These are phyloP conservation scores for Mythimna impura DNA, from an alignment of 2,888 invertebrate species.

Conservation along the genomic window DNA sequence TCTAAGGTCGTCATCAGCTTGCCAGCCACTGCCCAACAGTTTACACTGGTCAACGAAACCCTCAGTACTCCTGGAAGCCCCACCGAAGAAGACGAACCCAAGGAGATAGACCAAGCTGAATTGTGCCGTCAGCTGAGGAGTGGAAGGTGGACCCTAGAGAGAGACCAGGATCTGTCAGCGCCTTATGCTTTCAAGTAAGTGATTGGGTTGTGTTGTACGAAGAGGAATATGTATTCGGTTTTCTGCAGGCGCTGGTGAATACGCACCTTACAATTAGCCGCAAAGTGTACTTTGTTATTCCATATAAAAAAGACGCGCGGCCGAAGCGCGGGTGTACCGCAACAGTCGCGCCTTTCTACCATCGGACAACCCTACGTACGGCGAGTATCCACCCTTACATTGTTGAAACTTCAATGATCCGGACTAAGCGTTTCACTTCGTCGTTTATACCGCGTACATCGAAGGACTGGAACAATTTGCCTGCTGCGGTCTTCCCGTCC, in stretches of 20 bases:
- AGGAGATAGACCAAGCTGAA: slow-evolving; percentile 90
- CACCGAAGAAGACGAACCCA: slow-evolving; percentile 90
- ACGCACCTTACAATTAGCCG: too few relatives aligned
- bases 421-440: too few relatives aligned
- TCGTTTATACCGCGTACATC: too few relatives aligned
- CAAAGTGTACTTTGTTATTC: too few relatives aligned
- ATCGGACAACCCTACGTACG: too few relatives aligned
- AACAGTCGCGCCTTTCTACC: too few relatives aligned
- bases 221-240: not conserved
- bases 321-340: too few relatives aligned
- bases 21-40: slow-evolving; percentile 93
- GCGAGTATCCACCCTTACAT: too few relatives aligned
- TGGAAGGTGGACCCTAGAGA: slow-evolving; percentile 93
- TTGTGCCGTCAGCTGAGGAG: slow-evolving; percentile 91
- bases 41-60: slow-evolving; percentile 91
- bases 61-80: slow-evolving; percentile 93
- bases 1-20: slow-evolving; percentile 93
- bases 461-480: too few relatives aligned
- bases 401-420: too few relatives aligned
- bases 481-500: too few relatives aligned
- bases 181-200: slow-evolving; percentile 93
- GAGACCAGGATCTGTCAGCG: slow-evolving; percentile 94
- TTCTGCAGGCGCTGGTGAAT: slow-evolving; percentile 28
- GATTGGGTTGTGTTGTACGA: not conserved
- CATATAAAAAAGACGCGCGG: too few relatives aligned